A percentile compares a stretch with the other conserved stretches of the same genome.
These are phyloP conservation scores for Pongo abelii DNA, from an alignment of 2,113 vertebrate genomes.

Conservation along the genomic window DNA sequence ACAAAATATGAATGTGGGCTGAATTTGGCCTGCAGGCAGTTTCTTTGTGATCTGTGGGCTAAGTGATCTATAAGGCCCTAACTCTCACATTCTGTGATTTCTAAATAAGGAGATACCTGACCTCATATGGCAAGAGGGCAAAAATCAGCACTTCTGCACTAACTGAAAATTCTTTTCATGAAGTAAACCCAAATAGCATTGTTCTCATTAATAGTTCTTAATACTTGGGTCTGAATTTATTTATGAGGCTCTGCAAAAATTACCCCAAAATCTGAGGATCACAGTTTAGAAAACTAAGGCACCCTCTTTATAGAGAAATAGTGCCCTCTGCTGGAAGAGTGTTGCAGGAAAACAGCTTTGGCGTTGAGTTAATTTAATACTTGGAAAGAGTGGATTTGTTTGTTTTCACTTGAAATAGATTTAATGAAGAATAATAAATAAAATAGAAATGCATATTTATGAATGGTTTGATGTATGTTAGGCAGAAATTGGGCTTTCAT, in stretches of 20 bases:
- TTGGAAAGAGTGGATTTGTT: conserved; percentile 31
- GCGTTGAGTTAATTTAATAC: not conserved
- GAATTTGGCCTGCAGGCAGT: not conserved
- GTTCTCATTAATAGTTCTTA: not conserved
- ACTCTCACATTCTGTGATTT: not conserved
- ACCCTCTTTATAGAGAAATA: conserved; percentile 77
- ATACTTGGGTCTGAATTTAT: not conserved
- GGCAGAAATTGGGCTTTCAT: conserved; percentile 63
- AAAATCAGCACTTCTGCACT: not conserved
- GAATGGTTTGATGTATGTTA: conserved; percentile 51
- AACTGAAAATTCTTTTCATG: not conserved
- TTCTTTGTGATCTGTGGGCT: not conserved
- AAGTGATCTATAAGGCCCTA: not conserved
- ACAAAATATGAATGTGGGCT: not conserved
- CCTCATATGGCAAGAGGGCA: not conserved
- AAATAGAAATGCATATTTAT: conserved; percentile 65
- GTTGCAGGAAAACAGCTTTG: not conserved
- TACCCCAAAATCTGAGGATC: not conserved
- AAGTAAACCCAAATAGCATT: not conserved
- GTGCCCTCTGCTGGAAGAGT: conserved; percentile 85
- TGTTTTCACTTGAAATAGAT: conserved; percentile 77
- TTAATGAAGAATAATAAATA: conserved; percentile 82
- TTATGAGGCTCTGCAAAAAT: not conserved
- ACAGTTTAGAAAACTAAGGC: not conserved
- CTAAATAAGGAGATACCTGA: not conserved